A percentile compares a stretch with the other conserved stretches of the same genome.
Conservation (phyloP, 2,888 invertebrate species). For the Odontomyia ornata region DNA sequence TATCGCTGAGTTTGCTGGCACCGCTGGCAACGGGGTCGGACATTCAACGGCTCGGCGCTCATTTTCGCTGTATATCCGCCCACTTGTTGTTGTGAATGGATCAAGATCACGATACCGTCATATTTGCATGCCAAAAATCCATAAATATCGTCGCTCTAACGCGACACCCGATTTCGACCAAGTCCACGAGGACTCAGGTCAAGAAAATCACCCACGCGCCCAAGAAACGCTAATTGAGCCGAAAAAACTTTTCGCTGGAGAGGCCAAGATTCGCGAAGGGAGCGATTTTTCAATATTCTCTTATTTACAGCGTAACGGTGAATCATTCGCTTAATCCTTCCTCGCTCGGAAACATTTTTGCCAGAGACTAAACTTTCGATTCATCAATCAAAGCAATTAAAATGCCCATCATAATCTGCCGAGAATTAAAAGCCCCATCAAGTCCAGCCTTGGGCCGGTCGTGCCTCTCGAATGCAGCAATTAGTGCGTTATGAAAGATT, state of each 20-base stretch:
- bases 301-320: too few species aligned
- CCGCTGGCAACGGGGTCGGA: slow-evolving; percentile 3
- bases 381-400: too few species aligned
- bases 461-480: neutral
- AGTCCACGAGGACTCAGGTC: slow-evolving; percentile 9
- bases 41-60: slow-evolving; percentile 4
- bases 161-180: neutral
- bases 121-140: slow-evolving; percentile 37
- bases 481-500: neutral
- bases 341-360: too few species aligned
- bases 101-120: slow-evolving; percentile 40
- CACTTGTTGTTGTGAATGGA: slow-evolving; percentile 35
- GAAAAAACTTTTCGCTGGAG: neutral
- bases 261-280: neutral
- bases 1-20: neutral
- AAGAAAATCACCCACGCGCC: slow-evolving; percentile 16
- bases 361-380: too few species aligned
- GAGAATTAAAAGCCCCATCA: neutral
- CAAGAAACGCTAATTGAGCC: neutral
- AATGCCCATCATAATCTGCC: neutral
- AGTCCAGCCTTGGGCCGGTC: neutral
- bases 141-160: slow-evolving; percentile 27
- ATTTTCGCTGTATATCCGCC: slow-evolving; percentile 9
- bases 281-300: neutral
- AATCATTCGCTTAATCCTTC: too few species aligned